phyloP scores from a whole-genome alignment of 2,888 invertebrate species.

The Apotomis capreana region DNA sequence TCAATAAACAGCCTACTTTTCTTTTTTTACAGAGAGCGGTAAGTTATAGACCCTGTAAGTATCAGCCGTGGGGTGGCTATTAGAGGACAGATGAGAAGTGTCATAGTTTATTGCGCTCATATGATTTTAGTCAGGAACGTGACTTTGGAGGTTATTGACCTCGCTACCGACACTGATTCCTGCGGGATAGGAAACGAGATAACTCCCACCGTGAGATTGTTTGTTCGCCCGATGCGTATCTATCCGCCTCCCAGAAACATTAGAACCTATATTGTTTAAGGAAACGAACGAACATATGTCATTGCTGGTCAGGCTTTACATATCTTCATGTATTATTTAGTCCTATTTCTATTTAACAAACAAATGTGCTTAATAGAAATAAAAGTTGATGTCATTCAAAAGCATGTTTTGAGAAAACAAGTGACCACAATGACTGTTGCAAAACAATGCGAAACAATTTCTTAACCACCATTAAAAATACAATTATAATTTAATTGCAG shows the following conservation, averaged over 20 bases:
- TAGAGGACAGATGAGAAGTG: conserved; percentile 76
- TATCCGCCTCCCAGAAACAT: conserved; percentile 59
- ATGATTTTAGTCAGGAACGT: conserved; percentile 68
- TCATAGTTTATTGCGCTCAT: conserved; percentile 69
- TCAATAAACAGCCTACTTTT: conserved; percentile 67
- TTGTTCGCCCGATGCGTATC: conserved; percentile 64
- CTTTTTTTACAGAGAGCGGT: conserved; percentile 71
- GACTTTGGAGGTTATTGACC: conserved; percentile 70
- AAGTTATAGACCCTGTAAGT: conserved; percentile 68
- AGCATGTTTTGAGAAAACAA: conserved; percentile 1
- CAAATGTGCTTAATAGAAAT: conserved; percentile 13
- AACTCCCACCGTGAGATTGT: conserved; percentile 62
- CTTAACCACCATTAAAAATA: conserved; percentile 18
- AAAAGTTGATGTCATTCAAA: conserved; percentile 13
- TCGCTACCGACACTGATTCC: conserved; percentile 63
- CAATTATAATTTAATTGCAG: conserved; percentile 28
- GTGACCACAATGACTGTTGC: conserved; percentile 17
- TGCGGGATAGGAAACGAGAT: conserved; percentile 60
- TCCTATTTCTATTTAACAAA: too few species aligned
- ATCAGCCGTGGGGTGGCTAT: conserved; percentile 64
- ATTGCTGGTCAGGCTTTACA: neutral
- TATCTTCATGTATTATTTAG: too few species aligned
- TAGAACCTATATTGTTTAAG: conserved; percentile 55
- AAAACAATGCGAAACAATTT: conserved; percentile 21
- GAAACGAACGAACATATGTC: conserved; percentile 39